phyloP scores from a whole-genome alignment of 2,888 invertebrate genomes.

The Erynnis tages region DNA sequence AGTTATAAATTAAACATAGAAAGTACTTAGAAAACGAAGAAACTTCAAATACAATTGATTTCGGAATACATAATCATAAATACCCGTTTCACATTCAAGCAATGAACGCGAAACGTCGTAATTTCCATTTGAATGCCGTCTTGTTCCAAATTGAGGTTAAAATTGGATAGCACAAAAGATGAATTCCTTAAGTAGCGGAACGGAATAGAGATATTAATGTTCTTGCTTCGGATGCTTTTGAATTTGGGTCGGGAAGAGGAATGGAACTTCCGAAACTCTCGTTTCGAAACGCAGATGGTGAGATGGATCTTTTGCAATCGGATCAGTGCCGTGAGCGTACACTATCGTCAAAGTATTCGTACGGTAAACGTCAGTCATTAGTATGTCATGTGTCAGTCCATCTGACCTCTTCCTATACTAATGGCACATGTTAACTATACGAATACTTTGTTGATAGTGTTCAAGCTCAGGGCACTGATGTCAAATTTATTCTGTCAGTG shows the following conservation, averaged over 20 bases:
- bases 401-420: no score
- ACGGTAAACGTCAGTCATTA: no score
- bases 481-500: no score
- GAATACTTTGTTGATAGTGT: no score
- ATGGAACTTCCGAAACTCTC: conserved; percentile 22
- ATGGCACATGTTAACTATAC: no score
- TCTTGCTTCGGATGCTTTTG: conserved; percentile 24
- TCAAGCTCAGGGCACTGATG: no score
- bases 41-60: conserved; percentile 13
- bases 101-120: conserved; percentile 43
- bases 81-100: conserved; percentile 38
- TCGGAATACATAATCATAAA: conserved; percentile 1
- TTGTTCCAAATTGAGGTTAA: conserved; percentile 24
- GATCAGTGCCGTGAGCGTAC: no score
- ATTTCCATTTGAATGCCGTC: conserved; percentile 47
- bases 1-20: background rate
- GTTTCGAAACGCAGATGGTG: conserved; percentile 16
- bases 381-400: no score
- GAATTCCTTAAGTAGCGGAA: conserved; percentile 25
- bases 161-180: conserved; percentile 26
- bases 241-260: conserved; percentile 15
- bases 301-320: conserved; percentile 2
- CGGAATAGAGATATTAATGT: conserved; percentile 27
- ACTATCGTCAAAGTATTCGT: no score
- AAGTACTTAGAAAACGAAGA: background rate